These are phyloP conservation scores for Naso thynnoides DNA, from an alignment of 2,797 vertebrate species.

Conservation along the genomic window DNA sequence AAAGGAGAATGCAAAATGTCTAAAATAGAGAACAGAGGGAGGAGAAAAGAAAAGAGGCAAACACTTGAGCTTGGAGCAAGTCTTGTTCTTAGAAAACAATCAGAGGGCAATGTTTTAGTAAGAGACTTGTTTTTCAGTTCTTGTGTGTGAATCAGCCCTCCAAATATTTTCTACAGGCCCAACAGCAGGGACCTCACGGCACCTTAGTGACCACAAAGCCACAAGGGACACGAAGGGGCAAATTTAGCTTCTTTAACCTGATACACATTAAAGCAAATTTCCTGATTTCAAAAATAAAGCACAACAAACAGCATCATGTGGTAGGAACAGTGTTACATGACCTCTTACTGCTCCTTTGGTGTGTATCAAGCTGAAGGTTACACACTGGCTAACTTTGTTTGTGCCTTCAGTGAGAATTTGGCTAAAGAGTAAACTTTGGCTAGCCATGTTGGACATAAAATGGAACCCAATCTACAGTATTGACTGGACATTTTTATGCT, in stretches of 20 bases:
- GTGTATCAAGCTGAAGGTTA: constrained; percentile 40
- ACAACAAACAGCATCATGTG: constrained; percentile 59
- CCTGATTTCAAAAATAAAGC: constrained; percentile 61
- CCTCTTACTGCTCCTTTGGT: constrained; percentile 39
- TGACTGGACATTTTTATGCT: constrained; percentile 42
- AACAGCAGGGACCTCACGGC: constrained; percentile 28
- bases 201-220: constrained; percentile 23
- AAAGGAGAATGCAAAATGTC: constrained; percentile 1
- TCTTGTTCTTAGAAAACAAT: constrained; percentile 12
- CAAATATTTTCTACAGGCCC: constrained; percentile 38
- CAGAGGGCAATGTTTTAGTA: constrained; percentile 21
- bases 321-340: constrained; percentile 40
- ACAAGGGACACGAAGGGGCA: constrained; percentile 12
- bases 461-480: constrained; percentile 32
- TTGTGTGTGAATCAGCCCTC: constrained; percentile 24
- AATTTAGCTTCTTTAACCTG: constrained; percentile 35
- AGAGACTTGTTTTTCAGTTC: constrained; percentile 18
- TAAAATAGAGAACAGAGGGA: neutral
- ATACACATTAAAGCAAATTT: constrained; percentile 52
- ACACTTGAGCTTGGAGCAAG: constrained; percentile 7
- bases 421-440: constrained; percentile 58
- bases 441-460: constrained; percentile 46
- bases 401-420: constrained; percentile 62
- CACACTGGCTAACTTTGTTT: constrained; percentile 41
- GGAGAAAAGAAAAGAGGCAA: neutral